Base-by-base conservation (phyloP, 2,797 vertebrate species). In the Eulemur albifrons region DNA sequence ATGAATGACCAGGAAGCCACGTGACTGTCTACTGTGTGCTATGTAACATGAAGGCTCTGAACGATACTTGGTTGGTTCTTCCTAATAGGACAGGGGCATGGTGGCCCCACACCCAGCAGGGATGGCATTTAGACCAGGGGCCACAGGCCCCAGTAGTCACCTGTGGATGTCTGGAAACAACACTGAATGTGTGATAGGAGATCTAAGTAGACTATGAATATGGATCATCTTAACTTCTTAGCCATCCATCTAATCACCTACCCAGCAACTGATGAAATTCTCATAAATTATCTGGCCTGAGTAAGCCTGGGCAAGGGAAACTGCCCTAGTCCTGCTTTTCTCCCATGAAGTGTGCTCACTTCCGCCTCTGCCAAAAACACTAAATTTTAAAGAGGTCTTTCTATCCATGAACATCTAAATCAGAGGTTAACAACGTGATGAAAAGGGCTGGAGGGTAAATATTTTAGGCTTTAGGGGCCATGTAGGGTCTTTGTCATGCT, bases 191-290 rank as follows among this genome's bases (percentile, higher is more conserved):
- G 67, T 18, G 35, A 93, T 38, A 18, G 11, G 32, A 52, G n/a
- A 80, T 38, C 59, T 86, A n/a, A 54, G 90, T 5, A 45, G 25
- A 52, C 52, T 5, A 10, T 21, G n/a, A 43, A 69, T 23, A 32
- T 0, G 27, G 50, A 35, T 43, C 30, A 7, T 50, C 50, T 75
- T 27, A 8, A 88, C 13, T 54, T 61, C 27, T 50, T 61, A 43
- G 86, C 77, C 11, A 63, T 4, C 77, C 14, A 54, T 4, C 11
- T 85, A 70, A 80, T 67, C n/a, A 75, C 21, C 54, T 73, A 5
- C 73, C 59, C 45, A 81, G 63, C 17, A 40, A 75, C 61, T 45
- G 76, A 88, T 40, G 52, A 48, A 89, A 50, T 97, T 45, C 32
- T 54, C 38, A 18, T 18, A 43, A 70, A 17, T 63, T 25, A 76